These are phyloP conservation scores for Leptopilina boulardi DNA, from an alignment of 1,140 invertebrate species.

Conservation along the genomic window DNA sequence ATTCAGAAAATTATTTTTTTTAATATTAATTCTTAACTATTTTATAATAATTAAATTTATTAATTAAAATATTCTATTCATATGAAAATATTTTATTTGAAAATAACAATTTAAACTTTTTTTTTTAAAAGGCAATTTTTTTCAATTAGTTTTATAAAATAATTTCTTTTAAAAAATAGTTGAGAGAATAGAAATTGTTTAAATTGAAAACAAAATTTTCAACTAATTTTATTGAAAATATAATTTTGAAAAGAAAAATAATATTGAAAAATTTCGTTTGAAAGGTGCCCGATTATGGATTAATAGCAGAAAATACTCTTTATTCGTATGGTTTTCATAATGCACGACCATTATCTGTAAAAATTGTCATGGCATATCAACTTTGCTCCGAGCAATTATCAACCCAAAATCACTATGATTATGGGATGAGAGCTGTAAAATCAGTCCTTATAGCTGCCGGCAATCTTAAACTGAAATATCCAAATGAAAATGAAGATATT, in stretches of 20 bases:
- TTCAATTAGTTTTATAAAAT: not conserved
- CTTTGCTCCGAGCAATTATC: constrained; percentile 96
- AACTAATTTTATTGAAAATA: too few species aligned
- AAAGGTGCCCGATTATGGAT: constrained; percentile 92
- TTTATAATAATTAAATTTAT: too few species aligned
- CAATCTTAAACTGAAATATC: constrained; percentile 92
- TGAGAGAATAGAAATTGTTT: too few species aligned
- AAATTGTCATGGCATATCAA: constrained; percentile 95
- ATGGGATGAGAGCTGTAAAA: constrained; percentile 93
- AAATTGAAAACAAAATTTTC: too few species aligned
- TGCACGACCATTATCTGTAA: constrained; percentile 91
- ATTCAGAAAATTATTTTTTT: not conserved
- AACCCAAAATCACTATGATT: constrained; percentile 97
- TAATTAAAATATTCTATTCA: too few species aligned
- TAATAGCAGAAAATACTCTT: constrained; percentile 95
- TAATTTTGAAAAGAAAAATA: not conserved
- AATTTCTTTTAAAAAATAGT: not conserved
- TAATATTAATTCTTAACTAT: too few species aligned
- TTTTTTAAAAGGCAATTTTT: too few species aligned
- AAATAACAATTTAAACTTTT: too few species aligned
- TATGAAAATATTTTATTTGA: too few species aligned
- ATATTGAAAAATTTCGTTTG: not conserved
- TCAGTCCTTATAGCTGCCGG: constrained; percentile 93
- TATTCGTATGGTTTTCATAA: constrained; percentile 96
- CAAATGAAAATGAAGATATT: constrained; percentile 88